phyloP scores from a whole-genome alignment of 1,140 invertebrate species.

The Polypedilum pembai region DNA sequence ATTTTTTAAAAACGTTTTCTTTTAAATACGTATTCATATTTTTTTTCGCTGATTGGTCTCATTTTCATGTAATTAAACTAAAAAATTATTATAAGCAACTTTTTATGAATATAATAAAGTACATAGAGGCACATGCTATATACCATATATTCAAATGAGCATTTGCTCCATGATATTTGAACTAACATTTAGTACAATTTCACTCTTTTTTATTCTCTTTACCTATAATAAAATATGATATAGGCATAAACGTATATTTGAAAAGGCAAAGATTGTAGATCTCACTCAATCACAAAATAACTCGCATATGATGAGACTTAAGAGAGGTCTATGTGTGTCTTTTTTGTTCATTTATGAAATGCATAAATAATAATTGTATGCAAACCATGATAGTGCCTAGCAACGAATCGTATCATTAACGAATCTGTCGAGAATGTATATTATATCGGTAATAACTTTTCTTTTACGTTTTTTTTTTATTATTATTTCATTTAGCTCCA shows the following conservation, averaged over 20 bases:
- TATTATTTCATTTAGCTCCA: neutral
- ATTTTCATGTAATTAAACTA: slow-evolving; percentile 1
- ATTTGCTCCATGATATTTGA: slow-evolving; percentile 24
- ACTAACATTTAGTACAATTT: neutral
- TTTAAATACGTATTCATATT: neutral
- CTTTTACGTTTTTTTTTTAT: neutral
- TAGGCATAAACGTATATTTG: neutral
- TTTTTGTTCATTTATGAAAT: neutral
- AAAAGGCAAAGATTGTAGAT: neutral
- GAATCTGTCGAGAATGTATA: neutral
- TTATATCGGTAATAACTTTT: neutral
- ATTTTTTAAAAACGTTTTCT: neutral
- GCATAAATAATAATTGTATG: neutral
- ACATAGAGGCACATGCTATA: no score
- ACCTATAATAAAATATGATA: no score
- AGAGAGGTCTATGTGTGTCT: neutral
- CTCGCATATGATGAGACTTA: neutral
- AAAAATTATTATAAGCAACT: neutral
- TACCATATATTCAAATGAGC: neutral
- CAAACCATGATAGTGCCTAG: neutral
- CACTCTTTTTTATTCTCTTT: neutral
- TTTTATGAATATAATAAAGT: neutral
- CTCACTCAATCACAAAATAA: neutral
- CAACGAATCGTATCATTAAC: slow-evolving; percentile 6
- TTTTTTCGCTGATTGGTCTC: slow-evolving; percentile 24